These are phyloP conservation scores for Ormyrus thymus DNA, from an alignment of 2,888 invertebrate species.

Conservation along the genomic window DNA sequence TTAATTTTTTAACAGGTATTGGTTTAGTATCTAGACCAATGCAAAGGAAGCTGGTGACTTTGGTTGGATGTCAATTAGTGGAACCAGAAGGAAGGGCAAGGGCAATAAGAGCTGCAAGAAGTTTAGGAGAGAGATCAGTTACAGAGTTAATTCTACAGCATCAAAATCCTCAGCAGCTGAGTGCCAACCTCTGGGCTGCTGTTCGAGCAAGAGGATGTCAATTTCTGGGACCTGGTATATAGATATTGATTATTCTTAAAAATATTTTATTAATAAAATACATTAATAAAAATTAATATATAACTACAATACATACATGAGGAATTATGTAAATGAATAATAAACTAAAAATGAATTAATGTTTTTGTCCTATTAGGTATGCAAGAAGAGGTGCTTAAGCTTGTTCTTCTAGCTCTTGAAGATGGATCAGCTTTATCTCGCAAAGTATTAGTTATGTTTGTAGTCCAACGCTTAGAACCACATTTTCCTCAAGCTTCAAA, in stretches of 20 bases:
- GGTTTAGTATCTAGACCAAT: constrained; percentile 88
- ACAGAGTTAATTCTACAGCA: constrained; percentile 95
- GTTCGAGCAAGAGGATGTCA: constrained; percentile 97
- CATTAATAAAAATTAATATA: no score
- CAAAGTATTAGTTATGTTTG: constrained; percentile 98
- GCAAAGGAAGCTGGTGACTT: constrained; percentile 94
- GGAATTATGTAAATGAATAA: no score
- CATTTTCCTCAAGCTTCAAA: constrained; percentile 98
- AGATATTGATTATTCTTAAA: neutral
- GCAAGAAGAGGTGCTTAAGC: constrained; percentile 98
- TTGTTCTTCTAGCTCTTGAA: constrained; percentile 94
- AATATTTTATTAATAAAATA: constrained; percentile 1
- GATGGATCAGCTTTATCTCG: constrained; percentile 95
- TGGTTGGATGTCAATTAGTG: constrained; percentile 93
- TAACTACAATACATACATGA: no score
- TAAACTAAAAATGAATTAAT: neutral
- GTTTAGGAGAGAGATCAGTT: constrained; percentile 95
- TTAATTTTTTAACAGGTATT: constrained; percentile 61
- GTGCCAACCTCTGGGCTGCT: constrained; percentile 97
- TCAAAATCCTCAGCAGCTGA: constrained; percentile 96
- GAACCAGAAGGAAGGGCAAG: constrained; percentile 91
- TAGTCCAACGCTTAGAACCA: constrained; percentile 96
- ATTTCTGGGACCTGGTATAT: constrained; percentile 91
- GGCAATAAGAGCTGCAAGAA: constrained; percentile 89
- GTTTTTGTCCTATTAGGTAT: constrained; percentile 80